Percentiles rank a stretch among this genome's conserved stretches.
Evolutionary conservation across 2,797 vertebrate genomes (phyloP).

Genomic region (Rhinichthys osculus): DNA sequence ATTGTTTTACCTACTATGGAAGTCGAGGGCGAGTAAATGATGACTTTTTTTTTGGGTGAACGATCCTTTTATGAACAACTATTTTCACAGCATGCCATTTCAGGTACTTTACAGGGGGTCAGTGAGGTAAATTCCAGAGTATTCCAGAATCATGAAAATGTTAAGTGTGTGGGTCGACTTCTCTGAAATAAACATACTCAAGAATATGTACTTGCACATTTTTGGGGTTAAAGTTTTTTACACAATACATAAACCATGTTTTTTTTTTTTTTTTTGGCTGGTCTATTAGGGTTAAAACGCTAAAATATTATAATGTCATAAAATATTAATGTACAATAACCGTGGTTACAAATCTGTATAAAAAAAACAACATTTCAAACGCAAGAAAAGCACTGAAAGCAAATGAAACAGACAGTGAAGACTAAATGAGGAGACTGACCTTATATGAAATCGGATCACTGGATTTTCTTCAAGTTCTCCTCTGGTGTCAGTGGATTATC

Average conservation of each 20-base stretch:
- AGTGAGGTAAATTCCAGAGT: neutral
- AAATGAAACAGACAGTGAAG: neutral
- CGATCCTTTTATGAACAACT: too few species aligned
- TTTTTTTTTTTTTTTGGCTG: neutral
- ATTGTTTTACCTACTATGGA: neutral
- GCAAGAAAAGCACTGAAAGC: neutral
- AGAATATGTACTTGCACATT: too few species aligned
- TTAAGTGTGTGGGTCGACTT: neutral
- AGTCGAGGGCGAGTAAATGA: neutral
- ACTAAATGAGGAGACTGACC: slow-evolving; percentile 65
- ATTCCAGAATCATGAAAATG: neutral
- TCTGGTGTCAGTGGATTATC: slow-evolving; percentile 46
- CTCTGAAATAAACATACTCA: neutral
- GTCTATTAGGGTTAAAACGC: neutral
- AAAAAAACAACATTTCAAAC: neutral
- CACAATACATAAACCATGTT: too few species aligned
- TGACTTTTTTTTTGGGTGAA: neutral
- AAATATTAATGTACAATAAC: neutral
- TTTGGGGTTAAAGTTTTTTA: neutral
- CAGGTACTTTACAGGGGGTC: neutral
- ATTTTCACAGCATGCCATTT: neutral
- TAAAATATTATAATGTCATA: neutral
- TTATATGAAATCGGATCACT: slow-evolving; percentile 50
- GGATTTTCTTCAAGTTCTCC: slow-evolving; percentile 43
- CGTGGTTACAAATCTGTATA: neutral